These are phyloP conservation scores for Elmis aenea DNA, from an alignment of 2,888 invertebrate genomes.

Conservation along the genomic window DNA sequence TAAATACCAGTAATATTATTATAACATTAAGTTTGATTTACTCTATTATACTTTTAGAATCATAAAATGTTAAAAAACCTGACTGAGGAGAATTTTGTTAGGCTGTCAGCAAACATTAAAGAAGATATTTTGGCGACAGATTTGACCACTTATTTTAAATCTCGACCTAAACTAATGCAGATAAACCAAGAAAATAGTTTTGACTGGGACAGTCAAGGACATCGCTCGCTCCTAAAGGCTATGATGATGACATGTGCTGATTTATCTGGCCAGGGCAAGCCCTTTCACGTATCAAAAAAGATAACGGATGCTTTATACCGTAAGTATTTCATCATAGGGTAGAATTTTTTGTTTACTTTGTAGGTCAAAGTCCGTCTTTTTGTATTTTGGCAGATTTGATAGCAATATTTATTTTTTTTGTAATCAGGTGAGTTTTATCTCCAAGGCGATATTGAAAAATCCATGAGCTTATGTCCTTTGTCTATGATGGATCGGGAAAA, in stretches of 20 bases:
- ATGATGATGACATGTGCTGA: constrained; percentile 58
- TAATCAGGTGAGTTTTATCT: constrained; percentile 40
- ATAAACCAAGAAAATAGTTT: constrained; percentile 48
- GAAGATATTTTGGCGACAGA: constrained; percentile 58
- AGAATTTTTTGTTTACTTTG: neutral
- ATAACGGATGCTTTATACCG: constrained; percentile 54
- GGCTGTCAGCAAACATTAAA: constrained; percentile 51
- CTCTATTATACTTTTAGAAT: constrained; percentile 48
- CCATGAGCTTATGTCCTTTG: constrained; percentile 55
- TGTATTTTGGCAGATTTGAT: too few species aligned
- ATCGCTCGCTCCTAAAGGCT: constrained; percentile 53
- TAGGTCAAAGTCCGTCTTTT: neutral
- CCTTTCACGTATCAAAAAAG: constrained; percentile 52
- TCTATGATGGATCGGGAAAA: constrained; percentile 62
- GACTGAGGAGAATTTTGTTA: constrained; percentile 41
- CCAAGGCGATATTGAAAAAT: constrained; percentile 58
- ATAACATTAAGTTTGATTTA: too few species aligned
- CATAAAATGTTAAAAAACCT: constrained; percentile 50
- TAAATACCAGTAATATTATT: too few species aligned
- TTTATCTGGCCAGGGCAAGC: constrained; percentile 57
- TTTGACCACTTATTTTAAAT: constrained; percentile 53
- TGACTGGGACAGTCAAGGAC: constrained; percentile 49
- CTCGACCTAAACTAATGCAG: constrained; percentile 52
- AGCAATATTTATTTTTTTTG: constrained; percentile 1
- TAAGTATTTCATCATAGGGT: constrained; percentile 37